Percentiles rank a stretch among this genome's conserved stretches.
These are phyloP conservation scores for Drosophila aff. DNA, from an alignment of 1,140 invertebrate genomes.

Conservation along the genomic window DNA sequence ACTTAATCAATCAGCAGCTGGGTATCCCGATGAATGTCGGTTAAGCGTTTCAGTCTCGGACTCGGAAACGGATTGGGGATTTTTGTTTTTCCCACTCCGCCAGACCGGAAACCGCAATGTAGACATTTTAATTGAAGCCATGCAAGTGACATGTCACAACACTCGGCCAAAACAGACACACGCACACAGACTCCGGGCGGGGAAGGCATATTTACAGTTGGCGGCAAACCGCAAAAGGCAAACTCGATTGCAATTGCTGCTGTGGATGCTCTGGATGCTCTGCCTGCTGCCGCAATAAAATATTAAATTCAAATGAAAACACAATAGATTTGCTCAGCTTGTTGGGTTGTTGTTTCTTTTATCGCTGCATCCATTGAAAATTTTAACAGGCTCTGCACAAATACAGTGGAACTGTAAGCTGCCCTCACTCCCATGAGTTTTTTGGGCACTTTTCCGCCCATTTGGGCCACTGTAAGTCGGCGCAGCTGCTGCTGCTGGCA, in stretches of 20 bases:
- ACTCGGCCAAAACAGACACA: slow-evolving; percentile 17
- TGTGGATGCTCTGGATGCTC: slow-evolving; percentile 30
- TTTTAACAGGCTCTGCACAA: slow-evolving; percentile 24
- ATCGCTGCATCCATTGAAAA: slow-evolving; percentile 40
- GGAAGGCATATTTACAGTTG: slow-evolving; percentile 56
- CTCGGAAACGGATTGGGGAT: neutral
- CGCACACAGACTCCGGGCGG: neutral
- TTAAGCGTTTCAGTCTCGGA: slow-evolving; percentile 7
- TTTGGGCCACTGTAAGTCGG: slow-evolving; percentile 20
- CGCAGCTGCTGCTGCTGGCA: slow-evolving; percentile 57
- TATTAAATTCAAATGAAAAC: slow-evolving; percentile 80
- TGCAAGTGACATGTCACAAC: slow-evolving; percentile 68
- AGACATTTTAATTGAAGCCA: slow-evolving; percentile 77
- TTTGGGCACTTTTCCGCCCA: slow-evolving; percentile 3
- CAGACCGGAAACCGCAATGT: slow-evolving; percentile 61
- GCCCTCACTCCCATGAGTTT: too few species aligned
- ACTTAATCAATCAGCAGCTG: slow-evolving; percentile 73
- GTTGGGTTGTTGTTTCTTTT: slow-evolving; percentile 42
- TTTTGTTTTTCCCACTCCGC: slow-evolving; percentile 18
- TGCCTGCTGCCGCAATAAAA: slow-evolving; percentile 59
- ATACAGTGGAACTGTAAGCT: slow-evolving; percentile 10
- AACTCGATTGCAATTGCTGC: slow-evolving; percentile 65
- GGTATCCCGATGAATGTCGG: slow-evolving; percentile 25
- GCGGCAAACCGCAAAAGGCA: slow-evolving; percentile 75
- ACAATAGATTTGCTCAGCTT: slow-evolving; percentile 69